Conservation (phyloP, 1,140 invertebrate genomes). For the Cylas formicarius region DNA sequence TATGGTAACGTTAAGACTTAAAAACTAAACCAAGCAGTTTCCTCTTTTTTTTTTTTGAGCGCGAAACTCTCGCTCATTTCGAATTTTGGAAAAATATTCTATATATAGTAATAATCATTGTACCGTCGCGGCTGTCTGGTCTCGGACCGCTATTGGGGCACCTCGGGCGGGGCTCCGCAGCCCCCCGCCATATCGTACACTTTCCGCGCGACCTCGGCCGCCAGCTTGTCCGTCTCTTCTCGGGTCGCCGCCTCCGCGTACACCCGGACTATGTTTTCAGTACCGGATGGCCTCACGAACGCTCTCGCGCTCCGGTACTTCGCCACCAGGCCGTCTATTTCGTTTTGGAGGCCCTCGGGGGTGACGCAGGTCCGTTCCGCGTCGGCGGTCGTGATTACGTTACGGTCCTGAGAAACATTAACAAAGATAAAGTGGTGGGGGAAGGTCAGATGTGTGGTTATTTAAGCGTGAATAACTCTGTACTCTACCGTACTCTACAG, state of each 20-base stretch:
- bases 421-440: slow-evolving; percentile 2
- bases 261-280: slow-evolving; percentile 92
- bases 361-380: slow-evolving; percentile 73
- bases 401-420: slow-evolving; percentile 61
- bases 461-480: too few relatives aligned
- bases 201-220: slow-evolving; percentile 62
- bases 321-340: slow-evolving; percentile 66
- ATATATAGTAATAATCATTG: too few relatives aligned
- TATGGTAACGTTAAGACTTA: too few relatives aligned
- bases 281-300: slow-evolving; percentile 94
- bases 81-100: too few relatives aligned
- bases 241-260: slow-evolving; percentile 89
- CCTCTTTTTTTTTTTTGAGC: too few relatives aligned
- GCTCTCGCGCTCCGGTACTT: slow-evolving; percentile 67
- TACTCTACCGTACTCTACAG: too few relatives aligned
- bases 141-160: slow-evolving; percentile 16
- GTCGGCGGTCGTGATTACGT: slow-evolving; percentile 74
- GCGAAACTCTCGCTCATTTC: too few relatives aligned
- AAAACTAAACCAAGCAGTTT: too few relatives aligned
- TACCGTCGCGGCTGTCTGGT: too few relatives aligned
- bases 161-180: slow-evolving; percentile 48
- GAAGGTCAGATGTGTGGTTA: too few relatives aligned
- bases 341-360: slow-evolving; percentile 74
- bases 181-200: slow-evolving; percentile 75
- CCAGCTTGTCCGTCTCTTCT: slow-evolving; percentile 63